phyloP scores from a whole-genome alignment of 2,888 invertebrate species.

The Drosophila borborema region DNA sequence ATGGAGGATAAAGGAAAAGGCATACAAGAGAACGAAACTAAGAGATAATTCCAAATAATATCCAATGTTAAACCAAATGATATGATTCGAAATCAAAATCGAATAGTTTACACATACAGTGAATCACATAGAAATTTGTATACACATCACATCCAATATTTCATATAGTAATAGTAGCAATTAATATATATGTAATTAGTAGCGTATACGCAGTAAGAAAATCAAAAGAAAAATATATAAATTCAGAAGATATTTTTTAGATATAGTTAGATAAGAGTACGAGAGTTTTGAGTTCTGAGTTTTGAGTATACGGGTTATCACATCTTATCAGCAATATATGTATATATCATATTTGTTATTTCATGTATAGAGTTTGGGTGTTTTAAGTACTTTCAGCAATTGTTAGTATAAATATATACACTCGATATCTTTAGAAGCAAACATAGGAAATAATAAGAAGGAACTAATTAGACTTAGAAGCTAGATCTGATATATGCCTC shows the following conservation, averaged over 20 bases:
- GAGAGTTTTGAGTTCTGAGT: slow-evolving; percentile 12
- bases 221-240: slow-evolving; percentile 39
- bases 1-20: slow-evolving; percentile 38
- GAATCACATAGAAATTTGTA: slow-evolving; percentile 84
- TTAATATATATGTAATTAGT: slow-evolving; percentile 67
- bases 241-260: slow-evolving; percentile 47
- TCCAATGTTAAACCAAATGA: slow-evolving; percentile 23
- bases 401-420: slow-evolving; percentile 25
- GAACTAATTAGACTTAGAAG: neutral
- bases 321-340: slow-evolving; percentile 47
- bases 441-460: neutral
- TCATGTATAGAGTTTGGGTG: slow-evolving; percentile 9
- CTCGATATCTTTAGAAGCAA: neutral
- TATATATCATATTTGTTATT: slow-evolving; percentile 46
- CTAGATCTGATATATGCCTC: neutral
- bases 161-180: slow-evolving; percentile 72
- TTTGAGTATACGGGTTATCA: slow-evolving; percentile 35
- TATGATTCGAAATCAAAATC: slow-evolving; percentile 44
- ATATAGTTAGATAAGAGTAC: slow-evolving; percentile 46
- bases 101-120: slow-evolving; percentile 82
- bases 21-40: slow-evolving; percentile 36
- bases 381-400: slow-evolving; percentile 15
- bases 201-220: slow-evolving; percentile 70
- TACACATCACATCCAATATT: slow-evolving; percentile 84
- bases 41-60: neutral